These are phyloP conservation scores for Neoscelio sp. DNA, from an alignment of 2,888 invertebrate genomes.

Conservation along the genomic window DNA sequence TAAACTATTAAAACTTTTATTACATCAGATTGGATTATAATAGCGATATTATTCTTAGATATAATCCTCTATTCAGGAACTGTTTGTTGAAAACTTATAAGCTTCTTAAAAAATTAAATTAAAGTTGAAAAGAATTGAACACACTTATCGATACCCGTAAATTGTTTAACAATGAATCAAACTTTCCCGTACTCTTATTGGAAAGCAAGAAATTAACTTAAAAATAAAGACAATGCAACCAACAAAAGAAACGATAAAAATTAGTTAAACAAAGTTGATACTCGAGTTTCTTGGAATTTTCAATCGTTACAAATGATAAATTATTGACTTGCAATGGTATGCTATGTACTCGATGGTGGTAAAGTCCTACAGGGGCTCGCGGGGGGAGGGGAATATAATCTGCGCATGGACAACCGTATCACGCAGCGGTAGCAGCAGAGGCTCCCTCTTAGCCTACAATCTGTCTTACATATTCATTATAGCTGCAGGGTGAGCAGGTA, in stretches of 20 bases:
- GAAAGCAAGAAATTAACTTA: constrained; percentile 37
- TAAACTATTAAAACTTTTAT: no score
- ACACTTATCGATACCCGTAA: constrained; percentile 25
- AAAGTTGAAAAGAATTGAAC: background rate
- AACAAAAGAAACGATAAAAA: constrained; percentile 34
- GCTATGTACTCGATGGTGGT: constrained; percentile 53
- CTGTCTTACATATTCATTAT: constrained; percentile 83
- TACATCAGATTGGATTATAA: no score
- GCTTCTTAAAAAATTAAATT: no score
- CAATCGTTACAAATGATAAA: constrained; percentile 79
- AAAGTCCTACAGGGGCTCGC: constrained; percentile 26
- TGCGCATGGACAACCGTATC: constrained; percentile 82
- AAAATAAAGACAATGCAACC: constrained; percentile 23
- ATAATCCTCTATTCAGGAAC: no score
- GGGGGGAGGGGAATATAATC: constrained; percentile 76
- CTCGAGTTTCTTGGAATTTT: constrained; percentile 74
- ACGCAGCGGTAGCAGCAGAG: constrained; percentile 81
- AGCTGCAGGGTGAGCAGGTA: constrained; percentile 82
- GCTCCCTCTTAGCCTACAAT: constrained; percentile 83
- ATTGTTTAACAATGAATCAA: constrained; percentile 18
- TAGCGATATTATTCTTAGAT: no score
- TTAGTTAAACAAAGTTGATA: constrained; percentile 51
- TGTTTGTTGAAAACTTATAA: no score
- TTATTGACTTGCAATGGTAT: constrained; percentile 74
- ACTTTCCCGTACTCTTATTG: constrained; percentile 32